Conservation (phyloP, 1,140 invertebrate genomes). For the Popillia japonica region DNA sequence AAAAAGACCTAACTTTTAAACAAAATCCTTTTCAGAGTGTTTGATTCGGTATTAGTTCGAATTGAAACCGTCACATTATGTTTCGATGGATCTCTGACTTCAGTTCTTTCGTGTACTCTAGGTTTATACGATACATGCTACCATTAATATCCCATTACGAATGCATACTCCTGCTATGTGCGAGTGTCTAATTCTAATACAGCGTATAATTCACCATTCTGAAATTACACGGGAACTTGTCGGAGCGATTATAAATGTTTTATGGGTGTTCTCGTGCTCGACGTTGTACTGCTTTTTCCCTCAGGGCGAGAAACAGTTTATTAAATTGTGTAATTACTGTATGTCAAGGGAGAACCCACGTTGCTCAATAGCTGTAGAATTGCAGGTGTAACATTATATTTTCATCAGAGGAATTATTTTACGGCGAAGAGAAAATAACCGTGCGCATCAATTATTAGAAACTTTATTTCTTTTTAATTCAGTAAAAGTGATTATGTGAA, state of each 20-base stretch:
- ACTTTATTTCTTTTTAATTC: no score
- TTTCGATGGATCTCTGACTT: no score
- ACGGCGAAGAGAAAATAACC: background rate
- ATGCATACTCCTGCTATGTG: conserved; percentile 5
- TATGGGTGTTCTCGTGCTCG: conserved; percentile 16
- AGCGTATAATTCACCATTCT: conserved; percentile 27
- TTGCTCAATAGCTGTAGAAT: background rate
- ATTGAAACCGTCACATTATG: no score
- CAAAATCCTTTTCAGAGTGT: no score
- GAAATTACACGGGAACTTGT: conserved; percentile 24
- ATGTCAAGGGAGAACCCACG: conserved; percentile 5
- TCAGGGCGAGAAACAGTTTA: background rate
- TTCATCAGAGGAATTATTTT: background rate
- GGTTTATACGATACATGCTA: background rate
- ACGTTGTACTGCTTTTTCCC: background rate
- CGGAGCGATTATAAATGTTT: conserved; percentile 14
- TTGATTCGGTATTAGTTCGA: no score
- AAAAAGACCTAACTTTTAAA: no score
- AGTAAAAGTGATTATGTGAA: no score
- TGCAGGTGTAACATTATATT: background rate
- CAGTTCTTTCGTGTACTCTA: no score
- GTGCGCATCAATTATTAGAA: no score
- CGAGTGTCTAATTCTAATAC: conserved; percentile 21
- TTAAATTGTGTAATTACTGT: conserved; percentile 28
- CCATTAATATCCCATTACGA: conserved; percentile 24